These are phyloP conservation scores for Pyrocoelia pectoralis DNA, from an alignment of 2,888 invertebrate species.

Conservation along the genomic window DNA sequence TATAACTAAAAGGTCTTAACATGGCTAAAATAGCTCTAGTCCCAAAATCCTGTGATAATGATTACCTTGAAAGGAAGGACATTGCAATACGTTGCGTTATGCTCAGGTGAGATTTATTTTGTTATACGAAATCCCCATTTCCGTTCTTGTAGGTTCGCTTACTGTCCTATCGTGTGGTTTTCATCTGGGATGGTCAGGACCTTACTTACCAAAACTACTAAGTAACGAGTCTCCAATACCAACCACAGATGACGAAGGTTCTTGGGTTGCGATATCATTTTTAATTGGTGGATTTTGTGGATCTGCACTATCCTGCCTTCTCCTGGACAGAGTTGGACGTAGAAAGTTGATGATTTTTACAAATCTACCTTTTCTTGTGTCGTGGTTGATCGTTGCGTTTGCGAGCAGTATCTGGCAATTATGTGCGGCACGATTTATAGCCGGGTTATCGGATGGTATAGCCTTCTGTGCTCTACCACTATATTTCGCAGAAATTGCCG, in stretches of 20 bases:
- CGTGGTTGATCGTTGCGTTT: conserved; percentile 70
- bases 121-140: neutral
- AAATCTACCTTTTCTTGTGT: conserved; percentile 67
- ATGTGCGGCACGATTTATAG: conserved; percentile 63
- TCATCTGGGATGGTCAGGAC: conserved; percentile 68
- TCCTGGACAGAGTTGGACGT: conserved; percentile 71
- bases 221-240: conserved; percentile 57
- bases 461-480: conserved; percentile 62
- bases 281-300: conserved; percentile 71
- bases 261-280: conserved; percentile 72
- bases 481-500: conserved; percentile 69
- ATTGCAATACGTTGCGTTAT: neutral
- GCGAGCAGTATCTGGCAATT: conserved; percentile 65
- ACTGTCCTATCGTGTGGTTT: conserved; percentile 43
- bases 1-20: too few species aligned
- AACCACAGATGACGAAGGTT: conserved; percentile 63
- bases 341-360: conserved; percentile 70
- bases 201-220: conserved; percentile 64
- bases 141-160: neutral
- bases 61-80: neutral
- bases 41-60: too few species aligned
- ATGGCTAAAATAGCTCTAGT: too few species aligned
- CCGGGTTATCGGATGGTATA: conserved; percentile 66
- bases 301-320: conserved; percentile 67
- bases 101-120: neutral